Conservation (phyloP, 1,140 invertebrate species). For the Cydia amplana region DNA sequence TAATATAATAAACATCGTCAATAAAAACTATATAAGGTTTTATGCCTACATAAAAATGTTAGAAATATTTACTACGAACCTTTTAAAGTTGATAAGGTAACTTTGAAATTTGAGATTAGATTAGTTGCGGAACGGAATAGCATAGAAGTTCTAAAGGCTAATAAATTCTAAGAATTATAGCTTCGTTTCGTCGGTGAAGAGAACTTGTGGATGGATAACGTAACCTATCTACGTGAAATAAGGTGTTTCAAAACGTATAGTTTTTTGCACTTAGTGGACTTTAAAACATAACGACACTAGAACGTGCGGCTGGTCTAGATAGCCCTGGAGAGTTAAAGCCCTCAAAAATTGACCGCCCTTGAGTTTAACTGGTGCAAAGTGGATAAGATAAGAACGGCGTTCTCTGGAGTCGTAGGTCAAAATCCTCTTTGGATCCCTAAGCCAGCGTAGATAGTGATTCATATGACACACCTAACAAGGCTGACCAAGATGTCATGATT, state of each 20-base stretch:
- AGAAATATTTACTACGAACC: not conserved
- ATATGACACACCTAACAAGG: not conserved
- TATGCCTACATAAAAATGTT: not conserved
- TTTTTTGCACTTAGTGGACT: not conserved
- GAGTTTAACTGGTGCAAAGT: not conserved
- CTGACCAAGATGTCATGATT: slow-evolving; percentile 20
- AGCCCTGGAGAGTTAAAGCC: too few relatives aligned
- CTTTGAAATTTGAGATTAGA: not conserved
- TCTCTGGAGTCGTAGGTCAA: not conserved
- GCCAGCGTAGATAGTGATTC: not conserved
- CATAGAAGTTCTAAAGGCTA: not conserved
- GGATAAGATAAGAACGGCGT: not conserved
- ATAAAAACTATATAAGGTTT: not conserved
- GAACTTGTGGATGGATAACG: not conserved
- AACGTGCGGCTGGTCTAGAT: too few relatives aligned
- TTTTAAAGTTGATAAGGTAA: not conserved
- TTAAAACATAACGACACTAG: too few relatives aligned
- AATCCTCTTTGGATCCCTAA: not conserved
- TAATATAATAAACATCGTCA: not conserved
- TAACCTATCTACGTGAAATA: too few relatives aligned
- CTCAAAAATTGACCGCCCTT: too few relatives aligned
- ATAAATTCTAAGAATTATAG: not conserved
- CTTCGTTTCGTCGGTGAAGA: not conserved
- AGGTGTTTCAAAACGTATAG: not conserved
- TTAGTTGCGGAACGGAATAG: not conserved